Conservation (phyloP, 2,113 vertebrate species). For the Formicarius rufipectus region DNA sequence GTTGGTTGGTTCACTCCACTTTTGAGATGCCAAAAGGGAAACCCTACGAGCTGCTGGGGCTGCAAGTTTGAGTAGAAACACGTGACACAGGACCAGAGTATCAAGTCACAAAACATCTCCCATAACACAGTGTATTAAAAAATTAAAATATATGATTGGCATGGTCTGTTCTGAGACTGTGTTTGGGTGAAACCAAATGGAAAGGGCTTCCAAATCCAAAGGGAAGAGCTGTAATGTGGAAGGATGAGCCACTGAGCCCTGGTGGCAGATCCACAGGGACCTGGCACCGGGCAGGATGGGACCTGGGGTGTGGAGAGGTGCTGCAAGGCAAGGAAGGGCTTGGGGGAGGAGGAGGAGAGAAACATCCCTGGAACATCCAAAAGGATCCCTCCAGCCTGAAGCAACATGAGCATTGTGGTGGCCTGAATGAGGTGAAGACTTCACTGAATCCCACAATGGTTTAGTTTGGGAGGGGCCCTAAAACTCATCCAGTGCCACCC, state of each 20-base stretch:
- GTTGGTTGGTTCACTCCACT: conserved; percentile 61
- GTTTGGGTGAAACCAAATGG: not conserved
- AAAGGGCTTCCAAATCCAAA: not conserved
- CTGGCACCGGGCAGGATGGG: not conserved
- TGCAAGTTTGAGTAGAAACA: conserved; percentile 55
- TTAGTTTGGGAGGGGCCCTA: not conserved
- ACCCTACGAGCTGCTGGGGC: conserved; percentile 59
- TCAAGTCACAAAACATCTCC: conserved; percentile 63
- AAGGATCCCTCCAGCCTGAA: not conserved
- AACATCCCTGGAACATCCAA: not conserved
- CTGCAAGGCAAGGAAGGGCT: not conserved
- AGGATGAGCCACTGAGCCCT: not conserved
- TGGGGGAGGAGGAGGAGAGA: not conserved
- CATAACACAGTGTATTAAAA: not conserved
- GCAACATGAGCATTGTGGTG: not conserved
- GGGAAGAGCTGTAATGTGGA: not conserved
- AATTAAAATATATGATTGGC: conserved; percentile 76
- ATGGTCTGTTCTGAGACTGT: conserved; percentile 17
- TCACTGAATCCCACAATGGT: not conserved
- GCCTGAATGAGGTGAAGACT: not conserved
- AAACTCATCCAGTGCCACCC: not conserved
- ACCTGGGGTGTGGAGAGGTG: not conserved
- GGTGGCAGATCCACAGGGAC: not conserved
- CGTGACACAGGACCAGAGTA: conserved; percentile 28
- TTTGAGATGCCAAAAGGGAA: conserved; percentile 49